Evolutionary conservation across 1,140 invertebrate species (phyloP).

Genomic region (Andrena cerasifolii): DNA sequence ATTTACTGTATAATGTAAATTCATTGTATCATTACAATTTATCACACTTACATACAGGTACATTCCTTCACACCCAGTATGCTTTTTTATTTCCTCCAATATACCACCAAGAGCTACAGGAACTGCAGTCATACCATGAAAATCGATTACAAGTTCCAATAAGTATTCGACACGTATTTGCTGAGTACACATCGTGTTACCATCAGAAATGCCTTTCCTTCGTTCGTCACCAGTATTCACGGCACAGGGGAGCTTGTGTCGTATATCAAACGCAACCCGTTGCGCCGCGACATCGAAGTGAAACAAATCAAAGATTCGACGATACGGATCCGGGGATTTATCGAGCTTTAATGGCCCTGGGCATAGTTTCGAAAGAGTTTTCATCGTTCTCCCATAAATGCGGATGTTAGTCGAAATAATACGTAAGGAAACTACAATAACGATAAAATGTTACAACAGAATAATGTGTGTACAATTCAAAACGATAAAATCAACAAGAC

Average conservation of each 20-base stretch:
- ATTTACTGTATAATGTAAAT: no score
- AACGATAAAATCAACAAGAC: no score
- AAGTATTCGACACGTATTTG: background rate
- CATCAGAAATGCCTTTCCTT: background rate
- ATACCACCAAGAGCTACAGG: background rate
- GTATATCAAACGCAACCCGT: conserved; percentile 29
- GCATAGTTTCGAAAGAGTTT: background rate
- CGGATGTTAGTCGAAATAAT: background rate
- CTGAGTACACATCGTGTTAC: background rate
- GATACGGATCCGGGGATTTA: conserved; percentile 14
- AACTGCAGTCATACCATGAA: background rate
- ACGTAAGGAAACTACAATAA: background rate
- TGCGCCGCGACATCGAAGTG: background rate
- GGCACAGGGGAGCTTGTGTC: background rate
- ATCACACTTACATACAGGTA: no score
- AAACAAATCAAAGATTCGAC: conserved; percentile 22
- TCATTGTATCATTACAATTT: no score
- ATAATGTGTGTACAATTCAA: no score
- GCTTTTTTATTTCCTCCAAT: no score
- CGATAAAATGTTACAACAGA: background rate
- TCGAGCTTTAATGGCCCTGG: conserved; percentile 13
- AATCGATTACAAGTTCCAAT: background rate
- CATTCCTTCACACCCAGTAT: no score
- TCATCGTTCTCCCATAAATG: background rate
- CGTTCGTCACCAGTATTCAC: background rate